Base-by-base conservation (phyloP, 2,797 vertebrate genomes). In the Pseudomugil gertrudae region DNA sequence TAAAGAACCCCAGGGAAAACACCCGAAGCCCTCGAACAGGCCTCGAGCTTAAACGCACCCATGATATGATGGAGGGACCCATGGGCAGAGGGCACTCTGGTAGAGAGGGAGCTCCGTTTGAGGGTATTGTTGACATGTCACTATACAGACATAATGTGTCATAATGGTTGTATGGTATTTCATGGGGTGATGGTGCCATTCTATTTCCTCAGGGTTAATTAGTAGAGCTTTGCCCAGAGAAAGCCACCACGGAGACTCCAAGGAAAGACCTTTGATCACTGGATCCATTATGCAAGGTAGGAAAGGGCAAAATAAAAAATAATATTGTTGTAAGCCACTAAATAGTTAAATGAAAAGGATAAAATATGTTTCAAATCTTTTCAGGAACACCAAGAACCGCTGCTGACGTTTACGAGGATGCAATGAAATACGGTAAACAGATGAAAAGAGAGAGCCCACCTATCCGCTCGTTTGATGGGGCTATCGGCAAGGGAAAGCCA, bases 271-370 rank as follows among this genome's bases (percentile, higher is more conserved):
- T 0, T 82, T 98, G 63, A 91, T 96, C 21, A 85, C 95, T 68
- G 98, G 98, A 66, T 99, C 98, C 62, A 99, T 99, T 80, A 99
- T 99, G 97, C 97, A 99, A 92, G 98, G 98, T 99, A 91, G 69
- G 19, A 21, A 21, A 19, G 19, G 43, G 19, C 8, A 45, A 45
- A 45, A 17, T 2, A 8, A 21, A 45, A 45, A 9, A 45, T 9
- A n/a, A 21, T 21, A 74, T 57, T 57, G 9, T 24, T 47, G 17
- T 27, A 11, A 30, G 10, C 48, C 9, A 2, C 6, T 10, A 1
- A n/a, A 1, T 1, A 17, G 30, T 70, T 1, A 24, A 57, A 43
- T 7, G 26, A 21, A 17, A 1, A 62, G 1, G n/a, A 24, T 29
- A 4, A 71, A 50, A 51, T 61, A 5, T 32, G 51, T 33, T 63